Percentiles rank a stretch among this genome's conserved stretches.
These are phyloP conservation scores for Dascillus cervinus DNA, from an alignment of 2,888 invertebrate species.

Conservation along the genomic window DNA sequence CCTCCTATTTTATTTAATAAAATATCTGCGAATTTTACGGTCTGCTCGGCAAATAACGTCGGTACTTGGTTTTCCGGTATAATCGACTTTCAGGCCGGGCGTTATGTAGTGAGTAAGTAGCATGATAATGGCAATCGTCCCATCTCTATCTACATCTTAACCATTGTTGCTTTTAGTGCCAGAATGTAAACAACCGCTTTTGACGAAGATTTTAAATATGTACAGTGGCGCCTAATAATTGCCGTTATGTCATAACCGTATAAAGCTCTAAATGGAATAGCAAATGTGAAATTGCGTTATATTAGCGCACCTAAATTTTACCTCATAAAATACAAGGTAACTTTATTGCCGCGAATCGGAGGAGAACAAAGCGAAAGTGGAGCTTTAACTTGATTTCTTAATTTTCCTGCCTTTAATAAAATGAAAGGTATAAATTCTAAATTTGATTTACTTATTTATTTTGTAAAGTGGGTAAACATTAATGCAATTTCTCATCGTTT, in stretches of 20 bases:
- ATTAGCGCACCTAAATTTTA: slow-evolving; percentile 23
- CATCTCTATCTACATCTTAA: slow-evolving; percentile 12
- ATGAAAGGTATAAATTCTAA: too few relatives aligned
- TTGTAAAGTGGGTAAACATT: too few relatives aligned
- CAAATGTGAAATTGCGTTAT: slow-evolving; percentile 23
- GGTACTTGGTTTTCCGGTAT: too few relatives aligned
- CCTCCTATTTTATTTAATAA: too few relatives aligned
- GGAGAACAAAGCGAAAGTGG: too few relatives aligned
- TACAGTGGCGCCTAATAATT: slow-evolving; percentile 20
- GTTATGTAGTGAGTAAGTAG: slow-evolving; percentile 12
- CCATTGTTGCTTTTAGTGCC: slow-evolving; percentile 12
- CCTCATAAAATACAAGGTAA: slow-evolving; percentile 19
- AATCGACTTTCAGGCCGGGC: slow-evolving; percentile 8
- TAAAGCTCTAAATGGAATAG: slow-evolving; percentile 18
- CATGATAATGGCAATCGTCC: slow-evolving; percentile 12
- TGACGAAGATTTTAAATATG: slow-evolving; percentile 16
- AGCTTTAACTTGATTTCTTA: too few relatives aligned
- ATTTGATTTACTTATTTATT: too few relatives aligned
- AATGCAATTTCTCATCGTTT: too few relatives aligned
- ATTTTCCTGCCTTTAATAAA: too few relatives aligned
- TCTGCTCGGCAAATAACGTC: too few relatives aligned
- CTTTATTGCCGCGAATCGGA: too few relatives aligned
- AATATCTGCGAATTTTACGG: too few relatives aligned
- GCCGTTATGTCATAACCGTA: slow-evolving; percentile 16
- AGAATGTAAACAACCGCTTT: slow-evolving; percentile 11